Conservation (phyloP, 2,888 invertebrate genomes). For the Lithophane socia region DNA sequence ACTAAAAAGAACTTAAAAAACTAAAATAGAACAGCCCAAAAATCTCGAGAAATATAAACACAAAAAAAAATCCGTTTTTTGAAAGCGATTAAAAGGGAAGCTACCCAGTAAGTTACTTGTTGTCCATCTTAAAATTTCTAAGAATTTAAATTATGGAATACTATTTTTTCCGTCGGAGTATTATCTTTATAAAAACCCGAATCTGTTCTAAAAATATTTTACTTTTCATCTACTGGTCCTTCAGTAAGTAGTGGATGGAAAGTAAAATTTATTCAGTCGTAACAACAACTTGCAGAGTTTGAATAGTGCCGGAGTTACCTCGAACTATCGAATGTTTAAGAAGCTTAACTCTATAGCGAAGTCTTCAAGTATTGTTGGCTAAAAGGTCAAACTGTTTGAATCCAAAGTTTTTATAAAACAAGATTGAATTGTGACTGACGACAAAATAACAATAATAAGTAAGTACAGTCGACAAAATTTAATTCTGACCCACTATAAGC, state of each 20-base stretch:
- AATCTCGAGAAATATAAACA: neutral
- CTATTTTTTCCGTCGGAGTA: neutral
- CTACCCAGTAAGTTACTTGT: conserved; percentile 3
- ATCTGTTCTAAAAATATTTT: neutral
- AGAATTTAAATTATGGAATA: conserved; percentile 15
- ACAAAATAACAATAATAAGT: too few relatives aligned
- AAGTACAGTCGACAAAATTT: neutral
- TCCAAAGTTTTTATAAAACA: neutral
- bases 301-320: conserved; percentile 3
- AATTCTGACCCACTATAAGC: too few relatives aligned
- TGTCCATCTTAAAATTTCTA: conserved; percentile 14
- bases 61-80: conserved; percentile 1
- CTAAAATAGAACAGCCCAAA: neutral
- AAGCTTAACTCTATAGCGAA: conserved; percentile 26
- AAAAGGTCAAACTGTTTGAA: conserved; percentile 6
- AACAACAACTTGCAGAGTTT: conserved; percentile 11
- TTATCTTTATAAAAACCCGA: neutral
- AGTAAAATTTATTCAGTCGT: conserved; percentile 20
- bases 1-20: neutral
- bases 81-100: conserved; percentile 1
- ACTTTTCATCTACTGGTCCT: neutral
- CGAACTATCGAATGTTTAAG: conserved; percentile 43
- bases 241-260: neutral
- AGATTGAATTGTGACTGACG: neutral
- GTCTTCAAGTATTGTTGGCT: conserved; percentile 1